A percentile compares a stretch with the other conserved stretches of the same genome.
These are phyloP conservation scores for Trialeurodes vaporariorum DNA, from an alignment of 1,140 invertebrate species.

Conservation along the genomic window DNA sequence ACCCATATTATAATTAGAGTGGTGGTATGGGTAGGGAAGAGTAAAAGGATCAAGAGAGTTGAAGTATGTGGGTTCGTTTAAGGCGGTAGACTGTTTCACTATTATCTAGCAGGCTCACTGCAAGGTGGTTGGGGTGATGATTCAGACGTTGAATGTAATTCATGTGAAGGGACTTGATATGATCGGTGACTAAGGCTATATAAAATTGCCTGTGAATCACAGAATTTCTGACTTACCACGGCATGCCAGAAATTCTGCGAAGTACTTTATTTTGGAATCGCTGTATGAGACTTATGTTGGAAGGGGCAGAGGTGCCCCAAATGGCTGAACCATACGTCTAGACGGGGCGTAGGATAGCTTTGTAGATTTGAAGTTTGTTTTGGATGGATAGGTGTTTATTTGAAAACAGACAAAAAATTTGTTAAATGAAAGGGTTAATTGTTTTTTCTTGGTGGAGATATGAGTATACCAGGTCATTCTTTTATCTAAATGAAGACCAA, in stretches of 20 bases:
- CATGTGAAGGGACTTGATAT: neutral
- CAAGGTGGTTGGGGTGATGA: neutral
- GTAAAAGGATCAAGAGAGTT: too few relatives aligned
- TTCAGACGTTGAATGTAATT: neutral
- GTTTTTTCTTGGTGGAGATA: too few relatives aligned
- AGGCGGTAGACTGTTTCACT: neutral
- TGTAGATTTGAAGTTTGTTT: conserved; percentile 28
- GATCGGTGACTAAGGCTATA: neutral
- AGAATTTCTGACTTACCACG: conserved; percentile 3
- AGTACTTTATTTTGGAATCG: conserved; percentile 10
- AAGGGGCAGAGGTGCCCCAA: conserved; percentile 27
- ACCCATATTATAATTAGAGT: too few relatives aligned
- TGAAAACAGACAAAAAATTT: too few relatives aligned
- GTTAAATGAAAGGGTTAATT: too few relatives aligned
- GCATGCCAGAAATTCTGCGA: neutral
- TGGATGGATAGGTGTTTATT: conserved; percentile 19
- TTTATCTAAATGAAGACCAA: too few relatives aligned
- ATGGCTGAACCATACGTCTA: conserved; percentile 30
- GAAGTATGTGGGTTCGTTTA: neutral
- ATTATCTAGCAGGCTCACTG: neutral
- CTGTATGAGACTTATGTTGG: conserved; percentile 25
- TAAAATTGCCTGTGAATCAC: neutral
- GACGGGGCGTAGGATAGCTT: conserved; percentile 27
- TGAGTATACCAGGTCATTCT: too few relatives aligned
- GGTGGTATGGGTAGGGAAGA: too few relatives aligned